Evolutionary conservation across 1,140 invertebrate species (phyloP).

Genomic region (Sweltsa coloradensis): DNA sequence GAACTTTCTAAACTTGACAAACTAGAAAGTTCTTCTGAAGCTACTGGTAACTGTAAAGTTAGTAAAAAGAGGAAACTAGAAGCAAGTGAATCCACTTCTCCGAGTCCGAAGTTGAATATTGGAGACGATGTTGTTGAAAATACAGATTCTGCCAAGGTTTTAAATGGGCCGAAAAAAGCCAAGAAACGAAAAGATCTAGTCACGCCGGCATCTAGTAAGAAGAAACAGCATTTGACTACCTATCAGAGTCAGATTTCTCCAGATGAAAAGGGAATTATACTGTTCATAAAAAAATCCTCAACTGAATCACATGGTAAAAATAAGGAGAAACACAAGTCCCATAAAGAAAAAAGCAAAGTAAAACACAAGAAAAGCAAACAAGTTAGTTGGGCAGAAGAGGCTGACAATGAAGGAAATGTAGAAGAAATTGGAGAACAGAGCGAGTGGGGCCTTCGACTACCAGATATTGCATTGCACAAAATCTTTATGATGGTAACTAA

Average conservation of each 20-base stretch:
- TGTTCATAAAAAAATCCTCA: slow-evolving; percentile 45
- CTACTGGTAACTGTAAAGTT: no score
- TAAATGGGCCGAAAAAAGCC: neutral
- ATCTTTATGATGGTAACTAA: slow-evolving; percentile 53
- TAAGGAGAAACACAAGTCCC: slow-evolving; percentile 1
- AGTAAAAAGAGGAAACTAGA: no score
- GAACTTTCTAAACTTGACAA: no score
- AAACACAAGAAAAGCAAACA: slow-evolving; percentile 3
- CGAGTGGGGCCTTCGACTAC: slow-evolving; percentile 43
- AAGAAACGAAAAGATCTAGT: slow-evolving; percentile 1
- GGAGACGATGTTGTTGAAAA: no score
- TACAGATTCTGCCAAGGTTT: neutral
- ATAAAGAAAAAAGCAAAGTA: slow-evolving; percentile 12
- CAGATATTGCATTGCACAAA: slow-evolving; percentile 48
- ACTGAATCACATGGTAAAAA: slow-evolving; percentile 16
- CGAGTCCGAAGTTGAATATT: no score
- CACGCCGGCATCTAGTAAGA: neutral
- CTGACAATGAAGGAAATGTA: slow-evolving; percentile 22
- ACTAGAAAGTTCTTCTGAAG: no score
- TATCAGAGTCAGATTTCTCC: slow-evolving; percentile 44
- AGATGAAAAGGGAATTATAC: slow-evolving; percentile 46
- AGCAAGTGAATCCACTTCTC: no score
- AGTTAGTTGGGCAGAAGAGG: slow-evolving; percentile 10
- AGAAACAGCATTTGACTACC: slow-evolving; percentile 22
- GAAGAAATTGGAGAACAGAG: slow-evolving; percentile 36